Evolutionary conservation across 92 coral and sea anemone genomes (phyloP).

Genomic region (Nematostella vectensis): DNA sequence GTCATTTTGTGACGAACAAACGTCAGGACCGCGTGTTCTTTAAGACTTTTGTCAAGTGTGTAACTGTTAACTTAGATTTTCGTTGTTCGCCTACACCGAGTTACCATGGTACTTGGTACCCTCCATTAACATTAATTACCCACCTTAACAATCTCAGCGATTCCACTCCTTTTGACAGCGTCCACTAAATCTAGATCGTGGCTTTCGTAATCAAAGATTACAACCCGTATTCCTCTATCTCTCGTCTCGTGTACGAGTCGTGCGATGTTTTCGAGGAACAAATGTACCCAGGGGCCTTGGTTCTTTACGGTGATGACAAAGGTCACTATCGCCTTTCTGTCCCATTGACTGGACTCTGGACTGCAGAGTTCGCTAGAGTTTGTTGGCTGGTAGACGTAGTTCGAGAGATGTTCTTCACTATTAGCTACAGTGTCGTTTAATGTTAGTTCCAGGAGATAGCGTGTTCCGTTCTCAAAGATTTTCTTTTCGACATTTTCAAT

Average conservation of each 20-base stretch:
- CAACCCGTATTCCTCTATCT: conserved; percentile 32
- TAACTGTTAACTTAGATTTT: too few relatives aligned
- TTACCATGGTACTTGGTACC: too few relatives aligned
- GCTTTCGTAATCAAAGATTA: conserved; percentile 59
- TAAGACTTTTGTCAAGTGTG: too few relatives aligned
- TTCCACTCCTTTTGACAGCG: conserved; percentile 30
- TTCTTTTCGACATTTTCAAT: conserved; percentile 51
- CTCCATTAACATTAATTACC: too few relatives aligned
- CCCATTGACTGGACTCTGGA: conserved; percentile 38
- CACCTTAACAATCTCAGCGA: conserved; percentile 21
- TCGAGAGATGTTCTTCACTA: conserved; percentile 30
- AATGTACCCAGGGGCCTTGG: conserved; percentile 56
- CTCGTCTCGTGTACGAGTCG: conserved; percentile 22
- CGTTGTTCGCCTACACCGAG: too few relatives aligned
- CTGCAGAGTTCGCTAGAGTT: conserved; percentile 13
- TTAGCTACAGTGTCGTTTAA: conserved; percentile 19
- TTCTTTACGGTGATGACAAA: conserved; percentile 47
- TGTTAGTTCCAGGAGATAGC: conserved; percentile 52
- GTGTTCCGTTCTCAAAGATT: conserved; percentile 22
- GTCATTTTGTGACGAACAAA: too few relatives aligned
- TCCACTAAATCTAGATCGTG: conserved; percentile 32
- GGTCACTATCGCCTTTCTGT: conserved; percentile 30
- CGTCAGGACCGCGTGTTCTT: too few relatives aligned
- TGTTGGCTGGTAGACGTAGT: conserved; percentile 36
- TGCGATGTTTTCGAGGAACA: conserved; percentile 43